Conservation (phyloP, 2,888 invertebrate genomes). For the Frankliniella fusca region DNA sequence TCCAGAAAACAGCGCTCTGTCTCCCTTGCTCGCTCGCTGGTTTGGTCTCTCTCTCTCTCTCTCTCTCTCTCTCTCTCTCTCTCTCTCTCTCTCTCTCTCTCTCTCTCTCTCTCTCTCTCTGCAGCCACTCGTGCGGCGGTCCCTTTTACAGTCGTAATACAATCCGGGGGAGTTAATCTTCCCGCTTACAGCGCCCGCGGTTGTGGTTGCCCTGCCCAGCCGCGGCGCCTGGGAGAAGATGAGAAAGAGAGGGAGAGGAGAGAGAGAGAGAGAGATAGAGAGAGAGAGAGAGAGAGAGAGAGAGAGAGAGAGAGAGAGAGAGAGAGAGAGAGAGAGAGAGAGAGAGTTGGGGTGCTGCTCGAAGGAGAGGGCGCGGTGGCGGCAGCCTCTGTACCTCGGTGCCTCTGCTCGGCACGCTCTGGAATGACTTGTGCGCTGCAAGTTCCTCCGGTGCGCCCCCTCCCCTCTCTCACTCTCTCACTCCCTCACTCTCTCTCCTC, state of each 20-base stretch:
- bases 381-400: neutral
- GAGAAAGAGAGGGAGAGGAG: too few species aligned
- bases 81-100: neutral
- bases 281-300: too few species aligned
- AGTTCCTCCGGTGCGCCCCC: neutral
- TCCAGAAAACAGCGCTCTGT: too few species aligned
- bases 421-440: neutral
- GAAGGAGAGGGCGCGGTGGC: too few species aligned
- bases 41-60: neutral
- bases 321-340: too few species aligned
- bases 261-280: too few species aligned
- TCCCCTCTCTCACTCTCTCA: neutral
- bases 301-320: too few species aligned
- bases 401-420: neutral
- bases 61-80: neutral
- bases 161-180: conserved; percentile 19
- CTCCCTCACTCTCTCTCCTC: neutral
- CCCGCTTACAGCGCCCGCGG: conserved; percentile 9
- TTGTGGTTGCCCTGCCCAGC: neutral
- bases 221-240: neutral
- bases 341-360: too few species aligned
- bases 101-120: conserved; percentile 29
- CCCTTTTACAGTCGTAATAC: conserved; percentile 13
- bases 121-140: neutral
- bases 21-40: neutral